Evolutionary conservation across 2,113 vertebrate species (phyloP).

Genomic region (Thermophis baileyi): DNA sequence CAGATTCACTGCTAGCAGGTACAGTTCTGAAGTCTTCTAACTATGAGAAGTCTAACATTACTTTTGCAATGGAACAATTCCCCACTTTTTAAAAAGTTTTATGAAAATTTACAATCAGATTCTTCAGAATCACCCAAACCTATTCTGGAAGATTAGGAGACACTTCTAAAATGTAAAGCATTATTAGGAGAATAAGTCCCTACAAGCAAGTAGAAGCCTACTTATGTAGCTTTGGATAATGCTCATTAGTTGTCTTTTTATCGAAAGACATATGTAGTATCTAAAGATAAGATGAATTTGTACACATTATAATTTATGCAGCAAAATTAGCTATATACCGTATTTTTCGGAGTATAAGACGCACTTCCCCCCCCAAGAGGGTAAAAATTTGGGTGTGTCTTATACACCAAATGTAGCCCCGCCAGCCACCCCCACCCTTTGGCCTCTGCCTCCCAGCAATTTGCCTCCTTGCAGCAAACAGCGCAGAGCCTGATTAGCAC

Average conservation of each 20-base stretch:
- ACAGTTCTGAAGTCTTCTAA: constrained; percentile 80
- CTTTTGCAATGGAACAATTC: background rate
- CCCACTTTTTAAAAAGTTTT: background rate
- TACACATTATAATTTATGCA: background rate
- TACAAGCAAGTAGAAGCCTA: background rate
- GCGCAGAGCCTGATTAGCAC: too few relatives aligned
- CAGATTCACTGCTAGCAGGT: constrained; percentile 74
- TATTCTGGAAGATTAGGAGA: background rate
- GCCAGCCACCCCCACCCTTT: too few relatives aligned
- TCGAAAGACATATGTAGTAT: background rate
- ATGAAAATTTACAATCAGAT: background rate
- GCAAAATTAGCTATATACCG: background rate
- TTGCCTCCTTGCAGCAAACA: too few relatives aligned
- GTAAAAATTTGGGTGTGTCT: too few relatives aligned
- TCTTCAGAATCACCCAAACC: background rate
- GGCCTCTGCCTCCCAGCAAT: too few relatives aligned
- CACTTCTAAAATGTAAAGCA: background rate
- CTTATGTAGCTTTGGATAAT: background rate
- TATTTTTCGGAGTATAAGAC: too few relatives aligned
- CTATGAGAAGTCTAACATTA: constrained; percentile 60
- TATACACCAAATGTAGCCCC: too few relatives aligned
- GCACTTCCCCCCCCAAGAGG: too few relatives aligned
- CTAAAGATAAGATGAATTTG: background rate
- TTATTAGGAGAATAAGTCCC: background rate
- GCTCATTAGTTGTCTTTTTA: background rate